Evolutionary conservation across 2,113 vertebrate species (phyloP).

Genomic region (Lates calcarifer): DNA sequence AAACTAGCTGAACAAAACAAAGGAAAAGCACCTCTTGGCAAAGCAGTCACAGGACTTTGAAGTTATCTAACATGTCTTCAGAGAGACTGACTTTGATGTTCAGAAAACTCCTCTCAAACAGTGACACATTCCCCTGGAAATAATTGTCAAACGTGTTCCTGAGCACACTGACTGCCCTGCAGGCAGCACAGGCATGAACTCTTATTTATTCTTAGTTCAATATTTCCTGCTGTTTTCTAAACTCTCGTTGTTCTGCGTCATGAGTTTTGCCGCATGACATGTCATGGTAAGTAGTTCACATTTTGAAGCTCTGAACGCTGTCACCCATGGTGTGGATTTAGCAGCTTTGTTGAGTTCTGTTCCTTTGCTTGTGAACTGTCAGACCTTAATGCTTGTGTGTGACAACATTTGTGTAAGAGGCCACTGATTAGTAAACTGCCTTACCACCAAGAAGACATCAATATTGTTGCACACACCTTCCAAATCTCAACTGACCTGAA

Average conservation of each 20-base stretch:
- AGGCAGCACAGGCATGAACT: constrained; percentile 65
- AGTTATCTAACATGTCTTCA: constrained; percentile 80
- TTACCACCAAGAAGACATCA: not conserved
- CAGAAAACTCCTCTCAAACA: constrained; percentile 70
- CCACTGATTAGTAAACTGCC: not conserved
- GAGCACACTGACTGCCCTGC: constrained; percentile 60
- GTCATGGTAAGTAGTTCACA: constrained; percentile 2
- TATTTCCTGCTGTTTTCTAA: constrained; percentile 33
- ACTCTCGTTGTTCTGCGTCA: constrained; percentile 40
- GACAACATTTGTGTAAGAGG: not conserved
- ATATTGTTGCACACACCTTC: no score
- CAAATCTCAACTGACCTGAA: no score
- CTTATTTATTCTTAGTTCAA: constrained; percentile 57
- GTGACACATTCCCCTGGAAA: constrained; percentile 76
- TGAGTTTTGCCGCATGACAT: constrained; percentile 39
- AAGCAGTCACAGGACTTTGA: constrained; percentile 79
- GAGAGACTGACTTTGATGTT: constrained; percentile 82
- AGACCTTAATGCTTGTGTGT: not conserved
- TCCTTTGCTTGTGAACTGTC: constrained; percentile 2
- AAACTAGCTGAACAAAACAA: constrained; percentile 73
- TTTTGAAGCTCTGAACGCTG: constrained; percentile 8
- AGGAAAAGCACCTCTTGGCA: constrained; percentile 73
- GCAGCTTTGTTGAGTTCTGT: not conserved
- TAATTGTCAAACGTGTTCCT: constrained; percentile 74
- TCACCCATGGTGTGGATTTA: not conserved